phyloP scores from a whole-genome alignment of 2,888 invertebrate species.

The Syrphus vitripennis region DNA sequence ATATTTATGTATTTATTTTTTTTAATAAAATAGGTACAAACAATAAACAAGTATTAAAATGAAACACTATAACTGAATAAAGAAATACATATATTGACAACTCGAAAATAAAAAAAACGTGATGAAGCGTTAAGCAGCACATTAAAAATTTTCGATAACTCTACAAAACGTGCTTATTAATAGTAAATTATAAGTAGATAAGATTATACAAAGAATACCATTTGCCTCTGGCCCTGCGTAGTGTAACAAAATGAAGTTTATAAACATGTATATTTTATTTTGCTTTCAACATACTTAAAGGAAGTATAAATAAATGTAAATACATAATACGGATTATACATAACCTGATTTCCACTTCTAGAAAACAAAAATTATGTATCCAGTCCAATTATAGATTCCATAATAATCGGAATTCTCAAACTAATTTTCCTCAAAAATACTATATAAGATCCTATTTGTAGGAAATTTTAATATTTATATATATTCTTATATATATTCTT shows the following conservation, averaged over 20 bases:
- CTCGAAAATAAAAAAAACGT: slow-evolving; percentile 3
- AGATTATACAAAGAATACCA: slow-evolving; percentile 45
- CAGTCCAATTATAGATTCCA: not conserved
- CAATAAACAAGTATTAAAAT: slow-evolving; percentile 35
- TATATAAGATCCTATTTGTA: not conserved
- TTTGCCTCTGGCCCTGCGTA: slow-evolving; percentile 56
- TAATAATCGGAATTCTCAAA: not conserved
- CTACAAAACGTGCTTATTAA: slow-evolving; percentile 5
- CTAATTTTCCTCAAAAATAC: not conserved
- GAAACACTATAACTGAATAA: slow-evolving; percentile 13
- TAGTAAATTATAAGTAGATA: slow-evolving; percentile 13
- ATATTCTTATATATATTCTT: not conserved
- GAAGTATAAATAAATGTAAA: not conserved
- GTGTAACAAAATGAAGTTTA: slow-evolving; percentile 1
- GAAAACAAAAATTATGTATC: not conserved
- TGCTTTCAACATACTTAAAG: not conserved
- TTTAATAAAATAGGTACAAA: slow-evolving; percentile 36
- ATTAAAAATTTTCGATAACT: slow-evolving; percentile 7
- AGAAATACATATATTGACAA: slow-evolving; percentile 33
- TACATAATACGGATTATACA: not conserved
- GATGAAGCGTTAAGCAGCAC: slow-evolving; percentile 24
- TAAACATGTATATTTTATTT: not conserved
- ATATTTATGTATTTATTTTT: not conserved
- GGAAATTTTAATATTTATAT: no score
- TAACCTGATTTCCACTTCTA: not conserved